These are phyloP conservation scores for Cantharis flavilabris DNA, from an alignment of 2,888 invertebrate genomes.

Conservation along the genomic window DNA sequence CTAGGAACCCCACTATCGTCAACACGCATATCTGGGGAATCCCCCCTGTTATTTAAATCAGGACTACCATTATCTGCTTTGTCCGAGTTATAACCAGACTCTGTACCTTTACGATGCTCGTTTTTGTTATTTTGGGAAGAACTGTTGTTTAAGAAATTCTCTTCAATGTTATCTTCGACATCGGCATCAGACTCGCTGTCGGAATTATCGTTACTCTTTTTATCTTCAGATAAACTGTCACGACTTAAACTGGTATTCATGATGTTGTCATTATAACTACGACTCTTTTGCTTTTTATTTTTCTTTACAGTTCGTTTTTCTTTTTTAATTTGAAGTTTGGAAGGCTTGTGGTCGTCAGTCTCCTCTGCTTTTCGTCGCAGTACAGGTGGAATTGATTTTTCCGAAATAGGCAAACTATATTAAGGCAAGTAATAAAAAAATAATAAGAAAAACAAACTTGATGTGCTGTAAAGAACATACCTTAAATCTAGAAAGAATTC, in stretches of 20 bases:
- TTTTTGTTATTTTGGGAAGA: slow-evolving; percentile 14
- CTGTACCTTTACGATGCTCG: slow-evolving; percentile 54
- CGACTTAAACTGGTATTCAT: neutral
- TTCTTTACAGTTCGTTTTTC: slow-evolving; percentile 65
- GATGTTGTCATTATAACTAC: slow-evolving; percentile 37
- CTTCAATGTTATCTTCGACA: slow-evolving; percentile 77
- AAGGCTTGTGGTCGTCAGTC: slow-evolving; percentile 60
- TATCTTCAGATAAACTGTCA: slow-evolving; percentile 7
- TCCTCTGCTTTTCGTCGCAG: slow-evolving; percentile 56
- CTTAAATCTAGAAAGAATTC: slow-evolving; percentile 92
- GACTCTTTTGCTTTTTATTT: slow-evolving; percentile 56
- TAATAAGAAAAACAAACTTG: neutral
- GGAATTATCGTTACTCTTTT: slow-evolving; percentile 60
- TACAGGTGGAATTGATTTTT: slow-evolving; percentile 73
- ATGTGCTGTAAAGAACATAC: slow-evolving; percentile 27
- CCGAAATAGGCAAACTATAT: slow-evolving; percentile 83
- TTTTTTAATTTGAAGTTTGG: slow-evolving; percentile 70
- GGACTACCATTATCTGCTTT: slow-evolving; percentile 56
- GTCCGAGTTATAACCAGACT: slow-evolving; percentile 70
- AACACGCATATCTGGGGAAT: slow-evolving; percentile 45
- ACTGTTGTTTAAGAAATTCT: slow-evolving; percentile 27
- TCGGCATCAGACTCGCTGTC: slow-evolving; percentile 80
- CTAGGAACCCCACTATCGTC: slow-evolving; percentile 51
- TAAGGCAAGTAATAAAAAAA: neutral
- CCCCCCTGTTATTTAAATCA: slow-evolving; percentile 45